Conservation (phyloP, 2,797 vertebrate genomes). For the Pseudochromis fuscus region DNA sequence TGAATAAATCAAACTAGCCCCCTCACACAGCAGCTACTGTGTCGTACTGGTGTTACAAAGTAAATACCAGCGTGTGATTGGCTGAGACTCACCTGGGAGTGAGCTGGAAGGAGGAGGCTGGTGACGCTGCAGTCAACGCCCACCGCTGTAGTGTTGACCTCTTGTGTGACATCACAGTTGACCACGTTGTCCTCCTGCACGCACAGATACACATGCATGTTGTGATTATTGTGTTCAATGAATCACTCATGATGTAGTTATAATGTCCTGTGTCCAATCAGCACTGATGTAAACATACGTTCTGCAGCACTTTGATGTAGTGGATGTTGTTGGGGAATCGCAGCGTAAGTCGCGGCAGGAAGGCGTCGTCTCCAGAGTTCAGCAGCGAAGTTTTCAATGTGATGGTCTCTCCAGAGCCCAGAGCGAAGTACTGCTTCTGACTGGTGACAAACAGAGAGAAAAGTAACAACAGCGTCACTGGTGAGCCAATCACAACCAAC, state of each 20-base stretch:
- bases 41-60: too few species aligned
- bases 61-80: neutral
- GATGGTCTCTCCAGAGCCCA: constrained; percentile 89
- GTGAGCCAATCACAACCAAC: too few species aligned
- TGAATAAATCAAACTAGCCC: neutral
- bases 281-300: constrained; percentile 53
- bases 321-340: constrained; percentile 89
- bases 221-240: neutral
- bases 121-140: constrained; percentile 87
- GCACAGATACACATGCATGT: constrained; percentile 27
- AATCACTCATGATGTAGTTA: neutral
- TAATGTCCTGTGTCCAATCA: neutral
- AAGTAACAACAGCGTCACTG: too few species aligned
- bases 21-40: too few species aligned
- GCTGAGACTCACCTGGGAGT: constrained; percentile 84
- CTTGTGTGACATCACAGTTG: constrained; percentile 88
- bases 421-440: constrained; percentile 83
- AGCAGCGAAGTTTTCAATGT: constrained; percentile 86
- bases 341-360: constrained; percentile 88
- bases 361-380: constrained; percentile 93
- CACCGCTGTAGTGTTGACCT: constrained; percentile 79
- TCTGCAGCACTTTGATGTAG: constrained; percentile 87
- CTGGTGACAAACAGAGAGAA: constrained; percentile 46
- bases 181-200: constrained; percentile 89
- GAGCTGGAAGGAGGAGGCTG: constrained; percentile 87